phyloP scores from a whole-genome alignment of 2,888 invertebrate genomes.

The Pomacea canaliculata region DNA sequence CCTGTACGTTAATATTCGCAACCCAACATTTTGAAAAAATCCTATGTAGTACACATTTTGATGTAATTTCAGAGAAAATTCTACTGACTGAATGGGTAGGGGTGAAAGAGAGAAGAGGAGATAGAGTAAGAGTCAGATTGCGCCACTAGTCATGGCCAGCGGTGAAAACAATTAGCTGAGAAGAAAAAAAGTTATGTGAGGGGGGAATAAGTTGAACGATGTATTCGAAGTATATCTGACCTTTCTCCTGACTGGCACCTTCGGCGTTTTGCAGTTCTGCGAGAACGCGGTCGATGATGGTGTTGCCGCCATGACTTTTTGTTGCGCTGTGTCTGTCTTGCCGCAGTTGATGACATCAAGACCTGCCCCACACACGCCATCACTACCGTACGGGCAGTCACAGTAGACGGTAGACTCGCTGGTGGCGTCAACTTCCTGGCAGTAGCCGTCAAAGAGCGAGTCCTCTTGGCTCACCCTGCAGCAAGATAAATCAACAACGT shows the following conservation, averaged over 20 bases:
- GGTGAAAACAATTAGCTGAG: no score
- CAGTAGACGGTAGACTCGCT: constrained; percentile 29
- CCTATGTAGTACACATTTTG: no score
- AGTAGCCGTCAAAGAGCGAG: constrained; percentile 40
- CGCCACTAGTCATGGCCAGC: no score
- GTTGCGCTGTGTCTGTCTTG: constrained; percentile 21
- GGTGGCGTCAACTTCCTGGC: constrained; percentile 25
- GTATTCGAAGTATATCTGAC: no score
- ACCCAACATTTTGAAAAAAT: no score
- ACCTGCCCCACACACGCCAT: constrained; percentile 26
- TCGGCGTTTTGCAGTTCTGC: neutral
- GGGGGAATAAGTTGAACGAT: no score
- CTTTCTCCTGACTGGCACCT: constrained; percentile 4
- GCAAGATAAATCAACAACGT: neutral
- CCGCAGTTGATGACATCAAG: constrained; percentile 38
- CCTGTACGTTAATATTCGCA: no score
- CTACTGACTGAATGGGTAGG: no score
- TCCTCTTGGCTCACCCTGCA: constrained; percentile 38
- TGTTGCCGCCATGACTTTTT: constrained; percentile 2
- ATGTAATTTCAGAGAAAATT: no score
- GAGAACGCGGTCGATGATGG: neutral
- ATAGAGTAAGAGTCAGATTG: no score
- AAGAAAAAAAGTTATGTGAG: no score
- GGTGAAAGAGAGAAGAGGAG: no score
- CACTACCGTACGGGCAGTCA: constrained; percentile 34